Percentiles rank a stretch among this genome's conserved stretches.
These are phyloP conservation scores for Ctenoplectra terminalis DNA, from an alignment of 1,140 invertebrate genomes.

Conservation along the genomic window DNA sequence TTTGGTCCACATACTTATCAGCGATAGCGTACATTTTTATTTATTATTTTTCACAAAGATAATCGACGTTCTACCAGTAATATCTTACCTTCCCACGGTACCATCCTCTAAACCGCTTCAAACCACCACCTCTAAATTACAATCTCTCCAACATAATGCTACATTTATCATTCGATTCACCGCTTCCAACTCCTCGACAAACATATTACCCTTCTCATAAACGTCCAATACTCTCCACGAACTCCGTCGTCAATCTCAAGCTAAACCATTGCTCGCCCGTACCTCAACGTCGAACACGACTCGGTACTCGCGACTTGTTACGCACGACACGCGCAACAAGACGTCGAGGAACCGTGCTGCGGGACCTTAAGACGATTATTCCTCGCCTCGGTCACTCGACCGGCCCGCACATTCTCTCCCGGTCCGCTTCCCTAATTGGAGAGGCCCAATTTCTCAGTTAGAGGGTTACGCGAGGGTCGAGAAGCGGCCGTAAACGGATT, in stretches of 20 bases:
- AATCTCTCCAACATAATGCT: not conserved
- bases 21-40: no score
- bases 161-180: not conserved
- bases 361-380: slow-evolving; percentile 55
- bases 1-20: no score
- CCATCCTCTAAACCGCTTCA: no score
- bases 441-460: slow-evolving; percentile 72
- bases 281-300: not conserved
- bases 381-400: slow-evolving; percentile 35
- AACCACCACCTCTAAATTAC: no score
- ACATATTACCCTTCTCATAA: not conserved
- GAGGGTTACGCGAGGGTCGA: slow-evolving; percentile 38
- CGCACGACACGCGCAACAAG: not conserved
- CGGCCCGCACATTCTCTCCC: slow-evolving; percentile 35
- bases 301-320: not conserved
- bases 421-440: slow-evolving; percentile 64
- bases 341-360: slow-evolving; percentile 7
- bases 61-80: no score
- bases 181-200: not conserved
- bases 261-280: not conserved
- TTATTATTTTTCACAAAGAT: no score
- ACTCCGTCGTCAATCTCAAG: not conserved
- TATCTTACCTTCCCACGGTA: no score
- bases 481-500: slow-evolving; percentile 35
- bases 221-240: not conserved